Percentiles rank a stretch among this genome's conserved stretches.
Evolutionary conservation across 2,888 invertebrate species (phyloP).

Genomic region (Belgica antarctica): DNA sequence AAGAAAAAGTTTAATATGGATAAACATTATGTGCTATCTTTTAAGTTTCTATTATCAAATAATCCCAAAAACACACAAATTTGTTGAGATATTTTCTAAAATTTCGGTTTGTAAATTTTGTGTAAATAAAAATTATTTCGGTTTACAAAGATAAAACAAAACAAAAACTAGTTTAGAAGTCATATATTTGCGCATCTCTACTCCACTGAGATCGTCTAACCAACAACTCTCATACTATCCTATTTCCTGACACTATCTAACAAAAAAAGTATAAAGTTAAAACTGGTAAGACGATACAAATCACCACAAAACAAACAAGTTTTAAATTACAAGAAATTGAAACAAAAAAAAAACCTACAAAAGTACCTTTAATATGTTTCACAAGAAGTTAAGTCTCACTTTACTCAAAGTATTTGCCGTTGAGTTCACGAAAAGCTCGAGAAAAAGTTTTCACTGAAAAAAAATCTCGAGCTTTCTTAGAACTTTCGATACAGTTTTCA

Average conservation of each 20-base stretch:
- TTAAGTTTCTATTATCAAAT: conserved; percentile 11
- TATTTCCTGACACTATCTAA: neutral
- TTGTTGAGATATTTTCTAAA: neutral
- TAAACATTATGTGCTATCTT: conserved; percentile 3
- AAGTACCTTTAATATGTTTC: conserved; percentile 40
- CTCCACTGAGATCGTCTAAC: neutral
- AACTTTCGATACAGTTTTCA: neutral
- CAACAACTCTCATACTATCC: neutral
- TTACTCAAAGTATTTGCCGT: neutral
- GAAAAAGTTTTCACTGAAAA: too few relatives aligned
- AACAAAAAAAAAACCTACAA: conserved; percentile 35
- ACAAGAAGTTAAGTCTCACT: conserved; percentile 9
- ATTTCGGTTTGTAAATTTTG: neutral
- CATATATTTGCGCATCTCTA: neutral
- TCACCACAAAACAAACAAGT: neutral
- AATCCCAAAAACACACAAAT: neutral
- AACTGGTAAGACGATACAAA: conserved; percentile 11
- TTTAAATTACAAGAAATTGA: neutral
- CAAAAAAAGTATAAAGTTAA: neutral
- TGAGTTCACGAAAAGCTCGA: neutral
- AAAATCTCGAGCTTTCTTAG: neutral
- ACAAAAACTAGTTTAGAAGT: neutral
- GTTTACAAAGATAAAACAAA: conserved; percentile 8
- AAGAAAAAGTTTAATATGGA: neutral
- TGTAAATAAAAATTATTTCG: conserved; percentile 6